phyloP scores from a whole-genome alignment of 2,113 vertebrate species.

The Patagioenas fasciata region DNA sequence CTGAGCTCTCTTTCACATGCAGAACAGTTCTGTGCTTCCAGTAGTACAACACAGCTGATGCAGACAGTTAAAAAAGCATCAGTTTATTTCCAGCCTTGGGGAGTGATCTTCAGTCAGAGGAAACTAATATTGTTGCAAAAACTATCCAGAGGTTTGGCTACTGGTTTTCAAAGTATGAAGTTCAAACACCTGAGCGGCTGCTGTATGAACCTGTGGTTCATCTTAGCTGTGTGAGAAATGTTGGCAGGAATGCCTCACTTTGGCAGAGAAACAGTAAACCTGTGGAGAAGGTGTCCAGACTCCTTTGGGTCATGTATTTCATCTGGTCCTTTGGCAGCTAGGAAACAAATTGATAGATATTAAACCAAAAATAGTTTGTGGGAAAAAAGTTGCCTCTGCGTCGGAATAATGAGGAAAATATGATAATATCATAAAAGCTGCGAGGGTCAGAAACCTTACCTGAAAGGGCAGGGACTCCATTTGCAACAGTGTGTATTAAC shows the following conservation, averaged over 20 bases:
- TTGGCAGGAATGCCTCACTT: not conserved
- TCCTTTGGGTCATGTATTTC: not conserved
- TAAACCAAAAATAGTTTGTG: not conserved
- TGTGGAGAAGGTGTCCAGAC: rapidly evolving
- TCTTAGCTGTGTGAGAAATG: not conserved
- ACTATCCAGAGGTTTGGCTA: not conserved
- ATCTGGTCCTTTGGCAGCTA: not conserved
- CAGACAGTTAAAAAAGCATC: not conserved
- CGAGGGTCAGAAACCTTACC: not conserved
- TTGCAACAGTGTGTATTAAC: not conserved
- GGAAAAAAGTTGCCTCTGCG: not conserved
- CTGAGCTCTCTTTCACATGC: not conserved
- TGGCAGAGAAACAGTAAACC: not conserved
- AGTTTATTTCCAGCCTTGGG: not conserved
- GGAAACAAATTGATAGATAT: not conserved
- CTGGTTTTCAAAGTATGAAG: not conserved
- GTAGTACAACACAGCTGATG: not conserved
- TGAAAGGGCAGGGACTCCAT: not conserved
- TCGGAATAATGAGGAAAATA: not conserved
- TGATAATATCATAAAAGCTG: not conserved
- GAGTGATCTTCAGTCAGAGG: not conserved
- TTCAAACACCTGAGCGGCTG: not conserved
- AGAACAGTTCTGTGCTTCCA: not conserved
- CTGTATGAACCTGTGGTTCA: not conserved
- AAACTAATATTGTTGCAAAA: not conserved